phyloP scores from a whole-genome alignment of 2,888 invertebrate genomes.

The Tyria jacobaeae region DNA sequence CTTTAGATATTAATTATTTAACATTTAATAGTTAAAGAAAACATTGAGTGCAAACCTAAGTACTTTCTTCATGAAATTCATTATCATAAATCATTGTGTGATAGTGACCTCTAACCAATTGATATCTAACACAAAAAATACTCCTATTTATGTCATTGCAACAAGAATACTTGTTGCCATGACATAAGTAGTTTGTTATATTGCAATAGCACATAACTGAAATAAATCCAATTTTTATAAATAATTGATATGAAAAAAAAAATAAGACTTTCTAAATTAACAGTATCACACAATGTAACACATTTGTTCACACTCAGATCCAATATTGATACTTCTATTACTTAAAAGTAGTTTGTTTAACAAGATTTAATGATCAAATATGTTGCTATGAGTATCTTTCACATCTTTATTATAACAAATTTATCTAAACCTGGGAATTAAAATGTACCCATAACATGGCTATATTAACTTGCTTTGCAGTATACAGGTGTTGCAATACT shows the following conservation, averaged over 20 bases:
- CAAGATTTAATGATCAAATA: not conserved
- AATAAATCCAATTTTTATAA: no score
- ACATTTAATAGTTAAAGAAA: not conserved
- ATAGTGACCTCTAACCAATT: not conserved
- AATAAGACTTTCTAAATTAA: no score
- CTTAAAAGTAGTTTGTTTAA: no score
- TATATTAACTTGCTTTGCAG: not conserved
- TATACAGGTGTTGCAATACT: not conserved
- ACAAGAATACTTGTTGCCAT: no score
- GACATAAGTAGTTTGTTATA: no score
- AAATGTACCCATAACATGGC: not conserved
- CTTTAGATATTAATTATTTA: not conserved
- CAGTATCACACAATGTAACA: not conserved
- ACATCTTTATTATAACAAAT: not conserved
- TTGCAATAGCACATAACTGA: no score
- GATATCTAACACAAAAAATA: no score
- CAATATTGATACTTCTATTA: not conserved
- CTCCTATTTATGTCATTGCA: not conserved
- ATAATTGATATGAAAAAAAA: no score
- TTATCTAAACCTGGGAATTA: not conserved
- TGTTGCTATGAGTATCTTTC: not conserved
- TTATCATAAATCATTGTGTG: no score
- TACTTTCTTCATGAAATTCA: not conserved
- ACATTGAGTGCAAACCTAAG: not conserved
- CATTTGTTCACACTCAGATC: not conserved